These are phyloP conservation scores for Hemicentrotus pulcherrimus DNA, from an alignment of 35 echinoderm and acorn worm species.

Conservation along the genomic window DNA sequence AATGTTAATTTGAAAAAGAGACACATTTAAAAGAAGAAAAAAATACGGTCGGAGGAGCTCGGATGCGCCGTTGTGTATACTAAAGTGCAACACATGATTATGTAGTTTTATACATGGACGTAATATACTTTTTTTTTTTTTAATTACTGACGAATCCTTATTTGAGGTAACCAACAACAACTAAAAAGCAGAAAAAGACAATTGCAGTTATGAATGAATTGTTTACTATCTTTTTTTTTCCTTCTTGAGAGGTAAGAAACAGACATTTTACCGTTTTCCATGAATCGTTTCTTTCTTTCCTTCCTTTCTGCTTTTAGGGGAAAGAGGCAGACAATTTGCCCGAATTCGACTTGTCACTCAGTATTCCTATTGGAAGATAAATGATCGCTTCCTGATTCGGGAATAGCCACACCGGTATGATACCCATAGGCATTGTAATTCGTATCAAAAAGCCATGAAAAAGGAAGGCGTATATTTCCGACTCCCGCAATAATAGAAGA, in stretches of 20 bases:
- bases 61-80: no score
- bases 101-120: no score
- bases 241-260: not conserved
- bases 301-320: not conserved
- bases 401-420: not conserved
- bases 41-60: no score
- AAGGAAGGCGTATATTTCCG: not conserved
- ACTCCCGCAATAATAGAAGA: not conserved
- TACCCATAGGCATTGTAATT: constrained; percentile 25
- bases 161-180: not conserved
- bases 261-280: not conserved
- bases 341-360: not conserved
- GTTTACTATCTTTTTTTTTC: not conserved
- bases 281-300: not conserved
- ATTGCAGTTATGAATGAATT: not conserved
- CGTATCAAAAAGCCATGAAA: constrained; percentile 6
- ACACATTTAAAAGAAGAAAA: no score
- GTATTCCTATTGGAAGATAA: not conserved
- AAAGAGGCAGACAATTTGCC: not conserved
- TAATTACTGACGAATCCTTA: no score
- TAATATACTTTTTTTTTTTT: no score
- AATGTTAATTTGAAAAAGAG: no score
- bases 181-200: not conserved
- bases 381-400: not conserved
- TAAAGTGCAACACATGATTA: no score